Conservation (phyloP, 2,113 vertebrate species). For the Machaerirhynchus nigripectus region DNA sequence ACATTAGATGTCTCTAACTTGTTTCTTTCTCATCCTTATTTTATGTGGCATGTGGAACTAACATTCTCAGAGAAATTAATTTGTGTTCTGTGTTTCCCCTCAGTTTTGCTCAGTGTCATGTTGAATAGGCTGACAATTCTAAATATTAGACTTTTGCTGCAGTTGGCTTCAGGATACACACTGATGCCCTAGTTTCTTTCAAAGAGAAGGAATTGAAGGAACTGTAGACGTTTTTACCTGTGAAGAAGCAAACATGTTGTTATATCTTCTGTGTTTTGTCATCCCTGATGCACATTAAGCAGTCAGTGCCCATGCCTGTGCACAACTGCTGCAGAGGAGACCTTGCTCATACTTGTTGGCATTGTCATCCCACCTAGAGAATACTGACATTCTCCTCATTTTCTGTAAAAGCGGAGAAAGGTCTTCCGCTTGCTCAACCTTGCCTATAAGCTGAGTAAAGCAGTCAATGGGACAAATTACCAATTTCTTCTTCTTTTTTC, state of each 20-base stretch:
- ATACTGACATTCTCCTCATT: neutral
- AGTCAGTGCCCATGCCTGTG: neutral
- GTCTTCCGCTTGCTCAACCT: neutral
- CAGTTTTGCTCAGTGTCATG: neutral
- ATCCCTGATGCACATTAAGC: neutral
- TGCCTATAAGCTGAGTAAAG: neutral
- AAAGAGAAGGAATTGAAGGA: neutral
- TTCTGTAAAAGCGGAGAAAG: neutral
- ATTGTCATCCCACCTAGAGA: neutral
- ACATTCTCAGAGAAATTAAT: neutral
- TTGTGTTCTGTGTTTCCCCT: neutral
- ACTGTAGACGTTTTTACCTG: neutral
- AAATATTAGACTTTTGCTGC: neutral
- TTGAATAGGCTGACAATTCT: neutral
- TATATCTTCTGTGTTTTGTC: neutral
- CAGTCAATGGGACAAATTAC: neutral
- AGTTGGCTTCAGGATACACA: neutral
- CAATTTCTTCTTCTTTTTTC: rapidly evolving
- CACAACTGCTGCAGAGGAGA: neutral
- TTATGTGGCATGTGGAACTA: neutral
- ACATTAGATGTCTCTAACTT: neutral
- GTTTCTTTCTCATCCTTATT: neutral
- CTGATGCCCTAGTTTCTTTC: neutral
- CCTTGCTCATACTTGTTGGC: neutral
- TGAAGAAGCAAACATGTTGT: neutral